phyloP scores from a whole-genome alignment of 1,140 invertebrate genomes.

The Aphelinus atriplicis region DNA sequence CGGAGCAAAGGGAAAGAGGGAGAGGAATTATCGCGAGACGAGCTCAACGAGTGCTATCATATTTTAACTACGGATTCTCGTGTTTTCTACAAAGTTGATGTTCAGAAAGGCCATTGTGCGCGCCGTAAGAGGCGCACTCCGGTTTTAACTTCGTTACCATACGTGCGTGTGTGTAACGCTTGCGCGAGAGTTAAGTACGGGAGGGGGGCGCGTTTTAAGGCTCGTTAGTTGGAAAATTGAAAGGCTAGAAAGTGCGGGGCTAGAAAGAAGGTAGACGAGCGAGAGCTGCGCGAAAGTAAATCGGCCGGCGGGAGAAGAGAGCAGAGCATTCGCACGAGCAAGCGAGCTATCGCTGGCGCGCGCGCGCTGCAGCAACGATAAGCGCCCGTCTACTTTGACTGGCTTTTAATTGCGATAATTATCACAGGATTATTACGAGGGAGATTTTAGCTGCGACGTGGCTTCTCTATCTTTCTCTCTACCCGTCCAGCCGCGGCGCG shows the following conservation, averaged over 20 bases:
- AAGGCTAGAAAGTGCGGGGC: slow-evolving; percentile 8
- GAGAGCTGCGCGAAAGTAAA: slow-evolving; percentile 18
- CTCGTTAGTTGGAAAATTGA: slow-evolving; percentile 23
- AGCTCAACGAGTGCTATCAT: no score
- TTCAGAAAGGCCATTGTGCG: no score
- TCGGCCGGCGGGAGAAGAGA: slow-evolving; percentile 15
- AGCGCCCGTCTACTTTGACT: slow-evolving; percentile 27
- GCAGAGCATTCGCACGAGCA: slow-evolving; percentile 2
- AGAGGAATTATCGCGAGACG: no score
- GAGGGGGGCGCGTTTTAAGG: not conserved
- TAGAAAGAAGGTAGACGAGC: slow-evolving; percentile 20
- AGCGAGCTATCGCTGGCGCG: slow-evolving; percentile 3
- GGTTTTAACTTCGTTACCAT: no score
- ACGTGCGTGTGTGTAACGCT: no score
- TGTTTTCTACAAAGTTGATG: no score
- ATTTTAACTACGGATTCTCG: no score
- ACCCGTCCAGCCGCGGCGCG: no score
- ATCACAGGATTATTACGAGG: slow-evolving; percentile 31
- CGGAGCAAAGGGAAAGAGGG: no score
- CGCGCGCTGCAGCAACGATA: not conserved
- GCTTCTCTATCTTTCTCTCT: no score
- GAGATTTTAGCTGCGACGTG: slow-evolving; percentile 6
- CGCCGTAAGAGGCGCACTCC: no score
- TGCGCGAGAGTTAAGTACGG: no score
- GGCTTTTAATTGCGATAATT: slow-evolving; percentile 37